Evolutionary conservation across 2,888 invertebrate species (phyloP).

Genomic region (Parnassius orleans): DNA sequence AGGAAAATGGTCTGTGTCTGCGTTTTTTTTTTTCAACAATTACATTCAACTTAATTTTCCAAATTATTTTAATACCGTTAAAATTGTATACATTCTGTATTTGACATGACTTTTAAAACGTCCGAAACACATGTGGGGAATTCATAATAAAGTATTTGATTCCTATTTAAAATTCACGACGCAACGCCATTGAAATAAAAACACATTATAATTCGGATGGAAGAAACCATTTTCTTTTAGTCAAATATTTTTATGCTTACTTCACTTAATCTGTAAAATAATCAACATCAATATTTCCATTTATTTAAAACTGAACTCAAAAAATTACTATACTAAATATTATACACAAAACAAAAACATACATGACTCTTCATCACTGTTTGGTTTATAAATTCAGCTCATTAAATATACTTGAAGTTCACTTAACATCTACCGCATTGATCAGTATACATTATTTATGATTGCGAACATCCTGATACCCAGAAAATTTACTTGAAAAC

Average conservation of each 20-base stretch:
- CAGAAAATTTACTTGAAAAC: constrained; percentile 35
- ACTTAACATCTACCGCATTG: constrained; percentile 22
- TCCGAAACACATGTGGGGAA: constrained; percentile 4
- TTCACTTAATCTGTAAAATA: not conserved
- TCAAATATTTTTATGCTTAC: too few relatives aligned
- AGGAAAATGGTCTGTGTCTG: too few relatives aligned
- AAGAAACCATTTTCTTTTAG: too few relatives aligned
- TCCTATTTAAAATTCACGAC: constrained; percentile 13
- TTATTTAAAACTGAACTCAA: not conserved
- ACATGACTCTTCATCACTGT: too few relatives aligned
- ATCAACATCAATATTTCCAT: not conserved
- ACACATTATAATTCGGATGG: too few relatives aligned
- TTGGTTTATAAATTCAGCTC: not conserved
- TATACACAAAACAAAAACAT: not conserved
- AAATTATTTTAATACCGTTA: too few relatives aligned
- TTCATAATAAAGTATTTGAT: constrained; percentile 10
- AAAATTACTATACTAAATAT: not conserved
- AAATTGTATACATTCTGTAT: not conserved
- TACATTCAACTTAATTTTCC: too few relatives aligned
- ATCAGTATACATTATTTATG: constrained; percentile 13
- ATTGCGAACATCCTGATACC: constrained; percentile 22
- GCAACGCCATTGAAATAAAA: not conserved
- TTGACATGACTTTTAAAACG: constrained; percentile 5
- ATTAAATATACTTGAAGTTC: constrained; percentile 1
- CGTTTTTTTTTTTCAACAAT: too few relatives aligned